phyloP scores from a whole-genome alignment of 2,797 vertebrate genomes.

The Poeciliopsis paucimaculata region DNA sequence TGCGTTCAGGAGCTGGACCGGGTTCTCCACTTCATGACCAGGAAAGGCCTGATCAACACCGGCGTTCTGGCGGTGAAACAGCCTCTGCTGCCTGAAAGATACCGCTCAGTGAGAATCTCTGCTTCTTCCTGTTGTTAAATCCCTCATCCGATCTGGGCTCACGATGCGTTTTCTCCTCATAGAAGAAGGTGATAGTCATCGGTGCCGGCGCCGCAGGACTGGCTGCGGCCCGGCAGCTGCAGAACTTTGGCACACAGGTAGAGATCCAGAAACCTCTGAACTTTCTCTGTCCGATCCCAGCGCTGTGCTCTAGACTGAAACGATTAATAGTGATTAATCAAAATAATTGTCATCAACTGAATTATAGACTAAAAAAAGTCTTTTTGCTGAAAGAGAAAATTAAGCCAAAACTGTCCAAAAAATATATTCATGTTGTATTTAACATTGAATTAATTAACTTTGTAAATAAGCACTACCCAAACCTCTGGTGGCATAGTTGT shows the following conservation, averaged over 20 bases:
- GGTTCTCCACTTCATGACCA: conserved; percentile 94
- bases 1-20: conserved; percentile 94
- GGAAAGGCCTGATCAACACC: conserved; percentile 97
- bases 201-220: conserved; percentile 94
- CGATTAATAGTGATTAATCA: too few species aligned
- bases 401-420: too few species aligned
- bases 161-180: conserved; percentile 1
- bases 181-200: conserved; percentile 92
- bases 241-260: conserved; percentile 96
- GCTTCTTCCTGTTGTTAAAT: neutral
- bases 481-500: too few species aligned
- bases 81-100: conserved; percentile 88
- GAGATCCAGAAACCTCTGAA: conserved; percentile 2
- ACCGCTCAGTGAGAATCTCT: conserved; percentile 82
- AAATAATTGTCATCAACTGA: too few species aligned
- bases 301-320: neutral
- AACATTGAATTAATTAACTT: too few species aligned
- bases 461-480: too few species aligned
- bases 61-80: conserved; percentile 87
- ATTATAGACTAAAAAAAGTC: too few species aligned
- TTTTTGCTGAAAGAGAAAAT: too few species aligned
- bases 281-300: neutral
- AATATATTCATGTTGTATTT: too few species aligned
- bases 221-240: conserved; percentile 93
- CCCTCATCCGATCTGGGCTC: neutral